Conservation (phyloP, 2,113 vertebrate species). For the Corapipo altera region DNA sequence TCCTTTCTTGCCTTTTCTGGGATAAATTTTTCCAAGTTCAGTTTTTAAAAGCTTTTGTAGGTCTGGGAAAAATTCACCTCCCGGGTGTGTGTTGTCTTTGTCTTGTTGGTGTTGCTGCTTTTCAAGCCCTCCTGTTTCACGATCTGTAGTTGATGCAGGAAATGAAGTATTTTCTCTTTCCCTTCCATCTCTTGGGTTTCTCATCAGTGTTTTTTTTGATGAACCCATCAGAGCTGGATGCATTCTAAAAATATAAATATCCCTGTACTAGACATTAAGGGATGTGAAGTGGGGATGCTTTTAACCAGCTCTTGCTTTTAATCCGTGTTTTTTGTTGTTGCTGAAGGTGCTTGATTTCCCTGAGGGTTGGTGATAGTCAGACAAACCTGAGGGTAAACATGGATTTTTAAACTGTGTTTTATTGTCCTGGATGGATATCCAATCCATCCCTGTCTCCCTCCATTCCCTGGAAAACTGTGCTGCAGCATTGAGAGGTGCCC, state of each 20-base stretch:
- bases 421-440: neutral
- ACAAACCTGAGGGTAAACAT: neutral
- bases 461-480: neutral
- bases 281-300: neutral
- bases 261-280: no score
- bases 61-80: neutral
- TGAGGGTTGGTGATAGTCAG: neutral
- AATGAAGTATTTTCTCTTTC: neutral
- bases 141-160: neutral
- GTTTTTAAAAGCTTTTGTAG: neutral
- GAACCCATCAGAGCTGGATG: neutral
- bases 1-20: neutral
- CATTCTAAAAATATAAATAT: neutral
- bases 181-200: neutral
- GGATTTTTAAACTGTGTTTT: neutral
- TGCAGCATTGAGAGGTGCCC: no score
- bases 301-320: neutral
- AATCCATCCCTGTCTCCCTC: neutral
- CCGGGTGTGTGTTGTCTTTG: neutral
- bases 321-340: neutral
- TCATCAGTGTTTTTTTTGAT: neutral
- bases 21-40: neutral
- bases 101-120: neutral
- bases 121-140: neutral
- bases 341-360: neutral